A percentile compares a stretch with the other conserved stretches of the same genome.
Evolutionary conservation across 64 coral and sea anemone species (phyloP).

Genomic region (Actinia equina): DNA sequence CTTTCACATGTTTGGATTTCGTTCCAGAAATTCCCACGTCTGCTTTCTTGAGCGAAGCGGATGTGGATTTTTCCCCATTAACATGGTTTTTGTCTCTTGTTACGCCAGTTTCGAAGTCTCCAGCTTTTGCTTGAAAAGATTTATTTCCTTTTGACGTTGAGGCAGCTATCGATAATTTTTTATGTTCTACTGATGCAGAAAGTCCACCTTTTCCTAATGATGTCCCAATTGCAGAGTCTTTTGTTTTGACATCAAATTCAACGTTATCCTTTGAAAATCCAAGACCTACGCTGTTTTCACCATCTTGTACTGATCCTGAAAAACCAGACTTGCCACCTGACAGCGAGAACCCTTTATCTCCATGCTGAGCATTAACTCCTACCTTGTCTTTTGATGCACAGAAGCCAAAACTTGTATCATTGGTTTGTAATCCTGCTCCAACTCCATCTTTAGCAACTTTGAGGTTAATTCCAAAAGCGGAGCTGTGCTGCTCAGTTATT

Average conservation of each 20-base stretch:
- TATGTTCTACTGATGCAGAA: slow-evolving; percentile 33
- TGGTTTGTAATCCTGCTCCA: slow-evolving; percentile 1
- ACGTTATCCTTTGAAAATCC: slow-evolving; percentile 29
- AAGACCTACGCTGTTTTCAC: slow-evolving; percentile 22
- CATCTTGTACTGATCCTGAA: slow-evolving; percentile 38
- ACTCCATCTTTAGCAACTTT: slow-evolving; percentile 26
- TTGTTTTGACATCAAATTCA: neutral
- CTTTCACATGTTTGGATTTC: slow-evolving; percentile 3
- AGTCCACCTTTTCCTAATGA: slow-evolving; percentile 30
- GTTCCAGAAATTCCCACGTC: neutral
- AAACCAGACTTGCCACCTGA: slow-evolving; percentile 27
- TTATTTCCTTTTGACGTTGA: slow-evolving; percentile 9
- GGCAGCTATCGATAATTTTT: slow-evolving; percentile 17
- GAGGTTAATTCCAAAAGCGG: slow-evolving; percentile 32
- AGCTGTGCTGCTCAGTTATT: slow-evolving; percentile 23
- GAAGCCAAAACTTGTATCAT: slow-evolving; percentile 23
- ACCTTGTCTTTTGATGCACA: slow-evolving; percentile 32
- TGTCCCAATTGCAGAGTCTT: slow-evolving; percentile 21
- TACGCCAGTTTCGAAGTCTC: slow-evolving; percentile 12
- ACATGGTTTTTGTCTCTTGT: neutral
- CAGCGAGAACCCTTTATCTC: slow-evolving; percentile 26
- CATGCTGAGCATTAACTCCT: slow-evolving; percentile 12
- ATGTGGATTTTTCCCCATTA: neutral
- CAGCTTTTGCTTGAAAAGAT: slow-evolving; percentile 16
- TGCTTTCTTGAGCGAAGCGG: neutral